Percentiles rank a stretch among this genome's conserved stretches.
These are phyloP conservation scores for Mionectes olivaceus DNA, from an alignment of 2,797 vertebrate genomes.

Conservation along the genomic window DNA sequence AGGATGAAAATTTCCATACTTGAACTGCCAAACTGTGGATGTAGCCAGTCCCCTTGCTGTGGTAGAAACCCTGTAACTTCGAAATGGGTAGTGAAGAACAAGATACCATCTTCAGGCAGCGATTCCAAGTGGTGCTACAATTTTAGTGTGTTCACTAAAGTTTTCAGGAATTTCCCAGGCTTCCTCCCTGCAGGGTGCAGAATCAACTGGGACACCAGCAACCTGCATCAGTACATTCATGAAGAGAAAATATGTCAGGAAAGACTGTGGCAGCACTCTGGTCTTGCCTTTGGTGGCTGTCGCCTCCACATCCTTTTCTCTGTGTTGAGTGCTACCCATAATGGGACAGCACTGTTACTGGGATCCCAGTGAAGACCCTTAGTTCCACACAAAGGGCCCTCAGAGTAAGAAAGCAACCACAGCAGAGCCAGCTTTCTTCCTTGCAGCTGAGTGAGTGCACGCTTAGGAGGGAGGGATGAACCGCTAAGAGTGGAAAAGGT, in stretches of 20 bases:
- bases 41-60: not conserved
- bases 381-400: too few relatives aligned
- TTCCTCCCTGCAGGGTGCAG: not conserved
- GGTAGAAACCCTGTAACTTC: not conserved
- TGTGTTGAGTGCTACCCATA: not conserved
- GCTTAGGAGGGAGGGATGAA: not conserved
- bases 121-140: not conserved
- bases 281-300: not conserved
- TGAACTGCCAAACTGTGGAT: not conserved
- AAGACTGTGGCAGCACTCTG: not conserved
- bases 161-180: not conserved
- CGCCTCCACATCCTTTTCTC: not conserved
- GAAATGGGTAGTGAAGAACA: not conserved
- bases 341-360: not conserved
- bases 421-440: not conserved
- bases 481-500: not conserved
- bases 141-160: not conserved
- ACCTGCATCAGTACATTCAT: fast-evolving
- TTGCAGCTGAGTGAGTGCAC: not conserved
- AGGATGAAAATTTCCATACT: not conserved
- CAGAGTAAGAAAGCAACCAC: not conserved
- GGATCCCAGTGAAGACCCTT: not conserved
- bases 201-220: not conserved
- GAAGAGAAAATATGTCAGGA: fast-evolving
- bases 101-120: not conserved